phyloP scores from a whole-genome alignment of 1,140 invertebrate genomes.

The Drosophila ohnishii region DNA sequence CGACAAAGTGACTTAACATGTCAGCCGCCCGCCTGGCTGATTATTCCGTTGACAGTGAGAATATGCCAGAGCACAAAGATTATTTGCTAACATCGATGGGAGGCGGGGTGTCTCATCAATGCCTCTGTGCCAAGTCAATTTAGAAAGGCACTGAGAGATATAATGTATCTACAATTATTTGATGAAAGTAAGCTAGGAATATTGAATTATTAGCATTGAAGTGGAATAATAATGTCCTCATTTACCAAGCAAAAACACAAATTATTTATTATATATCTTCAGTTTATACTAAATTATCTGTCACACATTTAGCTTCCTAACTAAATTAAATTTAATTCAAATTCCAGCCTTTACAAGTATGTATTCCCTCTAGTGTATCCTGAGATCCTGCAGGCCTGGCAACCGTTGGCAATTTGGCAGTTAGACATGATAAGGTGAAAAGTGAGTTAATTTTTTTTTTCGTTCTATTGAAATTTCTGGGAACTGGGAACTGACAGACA shows the following conservation, averaged over 20 bases:
- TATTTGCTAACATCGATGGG: slow-evolving; percentile 38
- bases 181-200: too few species aligned
- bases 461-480: slow-evolving; percentile 26
- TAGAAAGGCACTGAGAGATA: slow-evolving; percentile 13
- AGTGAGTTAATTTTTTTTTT: slow-evolving; percentile 29
- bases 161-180: not conserved
- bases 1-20: slow-evolving; percentile 74
- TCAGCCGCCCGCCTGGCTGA: slow-evolving; percentile 61
- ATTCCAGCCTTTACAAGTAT: not conserved
- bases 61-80: slow-evolving; percentile 40
- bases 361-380: slow-evolving; percentile 6
- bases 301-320: not conserved
- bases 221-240: too few species aligned
- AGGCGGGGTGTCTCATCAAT: slow-evolving; percentile 38
- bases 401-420: slow-evolving; percentile 36
- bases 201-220: too few species aligned
- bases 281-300: not conserved
- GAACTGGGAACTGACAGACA: slow-evolving; percentile 12
- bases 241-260: too few species aligned
- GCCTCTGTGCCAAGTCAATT: slow-evolving; percentile 36
- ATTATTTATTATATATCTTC: not conserved
- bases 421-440: slow-evolving; percentile 65
- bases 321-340: not conserved
- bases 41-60: slow-evolving; percentile 67
- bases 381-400: slow-evolving; percentile 3